Base-by-base conservation (phyloP, 2,888 invertebrate species). In the Heliconius hortense region DNA sequence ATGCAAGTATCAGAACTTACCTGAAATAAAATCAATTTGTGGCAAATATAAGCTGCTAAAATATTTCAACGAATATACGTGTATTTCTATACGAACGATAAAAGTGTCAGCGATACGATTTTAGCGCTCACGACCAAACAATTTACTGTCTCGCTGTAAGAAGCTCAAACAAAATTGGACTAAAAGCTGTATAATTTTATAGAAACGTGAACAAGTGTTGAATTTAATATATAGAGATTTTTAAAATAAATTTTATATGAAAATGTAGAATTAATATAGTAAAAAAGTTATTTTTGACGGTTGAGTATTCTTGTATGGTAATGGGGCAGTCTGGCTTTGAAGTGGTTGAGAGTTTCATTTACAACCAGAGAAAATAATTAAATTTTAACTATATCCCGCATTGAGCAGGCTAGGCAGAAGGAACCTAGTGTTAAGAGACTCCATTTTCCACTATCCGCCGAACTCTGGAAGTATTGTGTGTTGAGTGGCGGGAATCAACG, bases 81-180 rank as follows among this genome's bases (percentile, higher is more conserved):
- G 68, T 59, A 71, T 26, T 59, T 60, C 26, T 26, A 63, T 31
- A 35, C 21, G 5, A 63, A 35, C 53, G 64, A 73, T 73, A 64
- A 66, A 73, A 64, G 43, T 64, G 73, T 73, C 64, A 73, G 66
- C 56, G 15, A 48, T 21, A 73, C 24, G 35, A 66, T 35, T 72
- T 73, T 64, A 53, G 73, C 53, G 21, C 2, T 64, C 26, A 53
- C 60, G 48, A 67, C 60, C 63, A 76, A 68, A 76, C 72, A 76
- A 56, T 72, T 75, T 28, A 71, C 35, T 60, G 70, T 60, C 35
- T 60, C 8, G 43, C 60, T 28, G 21, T 60, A 43, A 60, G 60
- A 43, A 60, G 31, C 11, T 28, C 26, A 62, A 73, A 68, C n/a
- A 39, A 63, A 56, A 64, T 31, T 53, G 63, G 39, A n/a, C 21